A percentile compares a stretch with the other conserved stretches of the same genome.
These are phyloP conservation scores for Hipparchia semele DNA, from an alignment of 2,888 invertebrate species.

Conservation along the genomic window DNA sequence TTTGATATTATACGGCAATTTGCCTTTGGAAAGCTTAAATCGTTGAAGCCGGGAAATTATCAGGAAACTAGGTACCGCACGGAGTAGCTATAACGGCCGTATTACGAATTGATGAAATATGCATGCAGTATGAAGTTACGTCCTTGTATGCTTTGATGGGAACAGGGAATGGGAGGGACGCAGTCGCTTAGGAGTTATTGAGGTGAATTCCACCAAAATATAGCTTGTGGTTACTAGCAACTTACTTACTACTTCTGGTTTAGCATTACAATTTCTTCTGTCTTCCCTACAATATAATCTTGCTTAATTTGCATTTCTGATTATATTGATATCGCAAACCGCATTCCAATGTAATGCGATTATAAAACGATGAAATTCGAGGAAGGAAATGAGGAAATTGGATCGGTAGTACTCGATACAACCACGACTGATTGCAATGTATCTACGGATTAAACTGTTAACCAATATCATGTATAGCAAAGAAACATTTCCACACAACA, in stretches of 20 bases:
- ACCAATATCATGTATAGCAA: not conserved
- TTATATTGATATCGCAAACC: not conserved
- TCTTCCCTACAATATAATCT: not conserved
- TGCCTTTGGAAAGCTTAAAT: too few species aligned
- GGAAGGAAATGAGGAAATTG: not conserved
- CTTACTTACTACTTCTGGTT: not conserved
- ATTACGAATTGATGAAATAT: slow-evolving; percentile 3
- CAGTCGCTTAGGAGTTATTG: not conserved
- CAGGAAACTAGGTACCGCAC: not conserved
- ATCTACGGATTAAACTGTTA: not conserved
- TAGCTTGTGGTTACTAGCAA: not conserved
- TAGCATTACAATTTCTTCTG: not conserved
- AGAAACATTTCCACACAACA: not conserved
- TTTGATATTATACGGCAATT: too few species aligned
- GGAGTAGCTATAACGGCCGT: not conserved
- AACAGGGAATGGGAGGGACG: slow-evolving; percentile 9
- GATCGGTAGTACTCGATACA: too few species aligned
- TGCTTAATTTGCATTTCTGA: not conserved
- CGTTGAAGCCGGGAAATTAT: not conserved
- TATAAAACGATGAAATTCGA: not conserved
- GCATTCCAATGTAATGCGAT: not conserved
- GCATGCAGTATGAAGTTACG: not conserved
- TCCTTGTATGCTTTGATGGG: not conserved
- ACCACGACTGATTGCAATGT: not conserved
- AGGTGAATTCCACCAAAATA: not conserved